Evolutionary conservation across 1,140 invertebrate genomes (phyloP).

Genomic region (Nymphalis io): DNA sequence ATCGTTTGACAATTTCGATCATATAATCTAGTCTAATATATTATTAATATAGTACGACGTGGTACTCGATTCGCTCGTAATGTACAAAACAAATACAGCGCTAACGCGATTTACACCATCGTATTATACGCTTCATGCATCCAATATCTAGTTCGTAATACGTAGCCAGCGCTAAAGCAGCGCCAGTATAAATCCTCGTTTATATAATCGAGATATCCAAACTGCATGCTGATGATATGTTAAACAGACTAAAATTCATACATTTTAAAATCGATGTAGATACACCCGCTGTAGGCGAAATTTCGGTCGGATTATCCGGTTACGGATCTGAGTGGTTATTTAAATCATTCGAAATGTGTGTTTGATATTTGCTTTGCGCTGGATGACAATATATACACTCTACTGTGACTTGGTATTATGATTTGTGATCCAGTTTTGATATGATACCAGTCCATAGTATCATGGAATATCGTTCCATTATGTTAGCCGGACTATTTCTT

Average conservation of each 20-base stretch:
- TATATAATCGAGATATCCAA: constrained; percentile 22
- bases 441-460: too few species aligned
- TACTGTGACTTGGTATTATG: background rate
- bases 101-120: constrained; percentile 11
- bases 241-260: constrained; percentile 31
- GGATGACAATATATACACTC: too few species aligned
- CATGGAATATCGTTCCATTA: too few species aligned
- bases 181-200: constrained; percentile 7
- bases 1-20: background rate
- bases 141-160: constrained; percentile 23
- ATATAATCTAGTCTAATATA: background rate
- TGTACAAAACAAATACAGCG: background rate
- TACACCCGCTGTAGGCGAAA: constrained; percentile 10
- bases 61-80: background rate
- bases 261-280: constrained; percentile 27
- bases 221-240: constrained; percentile 24
- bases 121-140: constrained; percentile 10
- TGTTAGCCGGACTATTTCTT: too few species aligned
- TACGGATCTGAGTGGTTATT: constrained; percentile 22
- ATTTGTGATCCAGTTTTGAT: too few species aligned
- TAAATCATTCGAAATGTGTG: constrained; percentile 22
- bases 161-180: background rate
- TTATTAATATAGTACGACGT: background rate
- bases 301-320: constrained; percentile 13
- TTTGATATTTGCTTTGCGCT: constrained; percentile 12